Conservation (phyloP, 2,888 invertebrate genomes). For the Rotaria socialis region DNA sequence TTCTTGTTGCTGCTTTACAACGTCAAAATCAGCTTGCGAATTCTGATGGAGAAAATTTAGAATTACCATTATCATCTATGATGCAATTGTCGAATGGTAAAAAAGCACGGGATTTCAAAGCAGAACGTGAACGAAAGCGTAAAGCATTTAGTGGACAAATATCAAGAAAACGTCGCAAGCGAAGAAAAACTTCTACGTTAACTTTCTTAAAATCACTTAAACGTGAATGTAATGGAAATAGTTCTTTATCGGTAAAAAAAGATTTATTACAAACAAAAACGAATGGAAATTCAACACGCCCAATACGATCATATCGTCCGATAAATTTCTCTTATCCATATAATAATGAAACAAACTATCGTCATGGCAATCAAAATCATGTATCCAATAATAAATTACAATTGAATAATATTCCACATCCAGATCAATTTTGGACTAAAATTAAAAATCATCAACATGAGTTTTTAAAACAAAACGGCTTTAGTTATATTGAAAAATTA, state of each 20-base stretch:
- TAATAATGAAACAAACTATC: not conserved
- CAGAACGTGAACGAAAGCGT: not conserved
- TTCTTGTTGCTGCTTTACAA: not conserved
- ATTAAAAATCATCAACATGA: not conserved
- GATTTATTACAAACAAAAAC: not conserved
- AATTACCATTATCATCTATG: conserved; percentile 1
- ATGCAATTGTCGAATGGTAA: not conserved
- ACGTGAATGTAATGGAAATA: not conserved
- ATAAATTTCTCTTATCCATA: not conserved
- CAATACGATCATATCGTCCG: not conserved
- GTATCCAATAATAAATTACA: not conserved
- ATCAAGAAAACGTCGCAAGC: not conserved
- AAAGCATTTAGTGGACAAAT: not conserved
- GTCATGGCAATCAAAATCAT: not conserved
- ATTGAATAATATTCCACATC: not conserved
- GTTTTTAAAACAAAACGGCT: not conserved
- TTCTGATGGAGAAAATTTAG: not conserved
- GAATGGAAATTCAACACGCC: not conserved
- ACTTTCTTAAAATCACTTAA: not conserved
- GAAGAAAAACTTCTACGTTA: not conserved
- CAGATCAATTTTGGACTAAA: not conserved
- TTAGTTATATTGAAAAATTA: not conserved
- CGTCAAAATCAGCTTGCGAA: not conserved
- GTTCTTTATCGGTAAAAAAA: not conserved
- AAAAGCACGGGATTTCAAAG: not conserved